Percentiles rank a stretch among this genome's conserved stretches.
Conservation (phyloP, 2,113 vertebrate species). For the Cyprinodon brontotheroides region DNA sequence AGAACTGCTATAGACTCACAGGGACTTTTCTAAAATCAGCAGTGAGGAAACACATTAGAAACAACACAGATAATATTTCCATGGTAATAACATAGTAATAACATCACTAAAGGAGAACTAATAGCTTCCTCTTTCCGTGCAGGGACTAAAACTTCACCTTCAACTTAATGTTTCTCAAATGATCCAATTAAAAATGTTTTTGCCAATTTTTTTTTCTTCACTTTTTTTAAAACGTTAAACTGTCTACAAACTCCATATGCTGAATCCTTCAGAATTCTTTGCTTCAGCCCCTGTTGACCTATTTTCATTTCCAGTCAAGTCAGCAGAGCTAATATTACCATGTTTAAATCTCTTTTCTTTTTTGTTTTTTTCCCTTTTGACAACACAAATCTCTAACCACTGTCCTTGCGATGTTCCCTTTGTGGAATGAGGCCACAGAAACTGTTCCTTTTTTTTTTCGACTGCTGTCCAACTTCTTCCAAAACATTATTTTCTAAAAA, state of each 20-base stretch:
- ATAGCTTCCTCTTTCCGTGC: slow-evolving; percentile 49
- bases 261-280: slow-evolving; percentile 72
- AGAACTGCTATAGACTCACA: neutral
- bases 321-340: slow-evolving; percentile 78
- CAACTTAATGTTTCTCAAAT: neutral
- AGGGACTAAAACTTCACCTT: slow-evolving; percentile 4
- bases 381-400: neutral
- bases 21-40: neutral
- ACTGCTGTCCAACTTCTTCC: neutral
- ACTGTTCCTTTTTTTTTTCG: neutral
- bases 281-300: slow-evolving; percentile 48
- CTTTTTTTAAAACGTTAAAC: too few species aligned
- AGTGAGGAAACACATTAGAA: neutral
- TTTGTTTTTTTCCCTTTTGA: neutral
- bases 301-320: slow-evolving; percentile 83
- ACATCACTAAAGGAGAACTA: slow-evolving; percentile 49
- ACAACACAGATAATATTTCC: slow-evolving; percentile 9
- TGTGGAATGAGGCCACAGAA: slow-evolving; percentile 2
- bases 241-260: slow-evolving; percentile 28
- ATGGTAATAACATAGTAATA: slow-evolving; percentile 24
- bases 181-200: neutral
- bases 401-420: slow-evolving; percentile 1
- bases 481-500: slow-evolving; percentile 2
- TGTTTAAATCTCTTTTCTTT: slow-evolving; percentile 7
- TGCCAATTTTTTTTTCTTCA: neutral